Conservation (phyloP, 1,140 invertebrate species). For the Cotesia typhae region DNA sequence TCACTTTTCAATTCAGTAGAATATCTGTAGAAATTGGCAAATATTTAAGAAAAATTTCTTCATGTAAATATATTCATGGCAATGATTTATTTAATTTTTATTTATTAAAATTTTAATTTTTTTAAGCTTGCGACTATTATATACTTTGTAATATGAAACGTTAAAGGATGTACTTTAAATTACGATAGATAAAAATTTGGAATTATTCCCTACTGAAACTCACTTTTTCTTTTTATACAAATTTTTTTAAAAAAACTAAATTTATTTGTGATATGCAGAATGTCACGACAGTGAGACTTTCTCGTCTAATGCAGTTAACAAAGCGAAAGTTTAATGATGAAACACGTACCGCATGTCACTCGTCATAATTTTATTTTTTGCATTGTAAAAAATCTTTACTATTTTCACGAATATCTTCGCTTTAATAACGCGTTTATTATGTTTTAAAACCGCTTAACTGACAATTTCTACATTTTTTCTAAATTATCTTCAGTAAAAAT, state of each 20-base stretch:
- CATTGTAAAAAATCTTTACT: neutral
- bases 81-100: neutral
- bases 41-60: neutral
- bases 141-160: too few relatives aligned
- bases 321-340: conserved; percentile 57
- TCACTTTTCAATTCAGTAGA: conserved; percentile 23
- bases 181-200: too few relatives aligned
- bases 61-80: neutral
- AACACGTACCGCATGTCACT: conserved; percentile 47
- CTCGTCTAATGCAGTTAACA: conserved; percentile 45
- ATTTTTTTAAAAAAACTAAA: too few relatives aligned
- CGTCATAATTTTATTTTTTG: neutral
- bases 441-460: too few relatives aligned
- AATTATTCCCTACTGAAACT: too few relatives aligned
- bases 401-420: neutral
- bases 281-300: conserved; percentile 49
- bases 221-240: too few relatives aligned
- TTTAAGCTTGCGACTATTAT: too few relatives aligned
- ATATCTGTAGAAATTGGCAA: neutral
- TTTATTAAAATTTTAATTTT: too few relatives aligned
- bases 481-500: too few relatives aligned
- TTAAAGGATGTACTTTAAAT: too few relatives aligned
- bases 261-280: neutral
- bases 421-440: too few relatives aligned
- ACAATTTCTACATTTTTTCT: too few relatives aligned